Evolutionary conservation across 2,888 invertebrate species (phyloP), one percentile per base, ranked within the genome.

Genomic region (Petrolisthes cinctipes): DNA sequence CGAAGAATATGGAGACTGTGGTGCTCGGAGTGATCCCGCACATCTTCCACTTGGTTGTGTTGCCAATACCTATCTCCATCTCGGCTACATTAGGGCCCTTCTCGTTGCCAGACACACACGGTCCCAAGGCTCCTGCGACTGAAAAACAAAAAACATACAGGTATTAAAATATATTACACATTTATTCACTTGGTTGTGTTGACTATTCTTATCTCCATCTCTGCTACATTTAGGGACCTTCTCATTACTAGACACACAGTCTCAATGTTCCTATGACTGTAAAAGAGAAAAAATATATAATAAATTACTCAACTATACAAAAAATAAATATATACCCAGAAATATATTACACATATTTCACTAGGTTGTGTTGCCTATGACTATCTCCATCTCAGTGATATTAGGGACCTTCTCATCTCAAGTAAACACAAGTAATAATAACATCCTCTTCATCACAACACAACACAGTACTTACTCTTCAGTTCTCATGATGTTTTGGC

Each of bases 11-110:
- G 5, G 97, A 97, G 92, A 97, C 95, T 0, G 99, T 99, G 20
- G 97, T 96, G 92, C 96, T 97, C 0, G 99, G 98, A 76, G 95
- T 96, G 53, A 99, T 94, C 0, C 98, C 96, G 93, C 99, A 99
- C 94, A 99, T 95, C 93, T 99, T 99, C 99, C 99, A 99, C 92
- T 99, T 98, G 89, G 97, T 96, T 0, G 99, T 99, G 91, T 97
- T 97, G 61, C 99, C 99, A 94, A 99, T 96, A 86, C 99, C 99
- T 92, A 99, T 96, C 94, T 99, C 99, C 91, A 97, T 97, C 92
- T 99, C 99, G 0, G 98, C 97, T 83, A 99, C 98, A 92, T 96
- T 95, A 0, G 97, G 95, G 80, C 97, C 97, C 93, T 99, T 99
- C 90, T 97, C 96, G 92, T 97, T 97, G 91, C 98, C 94, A 0